Base-by-base conservation (phyloP, 2,888 invertebrate species). In the Pecten maximus region DNA sequence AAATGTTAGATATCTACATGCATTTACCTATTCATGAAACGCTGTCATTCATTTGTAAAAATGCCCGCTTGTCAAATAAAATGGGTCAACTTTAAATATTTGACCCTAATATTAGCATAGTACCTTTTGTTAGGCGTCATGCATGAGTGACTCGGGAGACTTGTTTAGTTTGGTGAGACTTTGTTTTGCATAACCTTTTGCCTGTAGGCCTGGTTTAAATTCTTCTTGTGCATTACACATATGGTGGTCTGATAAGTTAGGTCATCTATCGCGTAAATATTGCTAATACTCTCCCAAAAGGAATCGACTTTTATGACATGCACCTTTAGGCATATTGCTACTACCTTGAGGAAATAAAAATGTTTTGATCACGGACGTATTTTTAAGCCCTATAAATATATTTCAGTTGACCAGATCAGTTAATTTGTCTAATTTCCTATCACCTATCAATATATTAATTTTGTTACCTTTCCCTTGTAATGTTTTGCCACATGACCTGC, bases 61-160 rank as follows among this genome's bases (percentile, higher is more conserved):
- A 28, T 74, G 35, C 74, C 74, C 23, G 35, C 12, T 15, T 23
- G 74, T 74, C 74, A 35, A 54, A 74, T 74, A 74, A 74, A 74
- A 74, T 74, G 35, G 28, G 35, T 35, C 74, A 74, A 35, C 74
- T 74, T 44, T 74, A 74, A 74, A 74, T 74, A 35, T 35, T 74
- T 74, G 74, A 74, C 74, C 74, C 35, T 74, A 35, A 74, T 74
- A 35, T 74, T 74, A 74, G 74, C 35, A 15, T 35, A 74, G 74
- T 35, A 74, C 74, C 74, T 74, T 54, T 74, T 74, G 74, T 74
- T 15, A 28, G 74, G 12, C 12, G 12, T 74, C 74, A 35, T 28
- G 28, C 35, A 74, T 74, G 74, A 74, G 74, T 74, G 74, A 74
- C 12, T 28, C 0, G 74, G 10, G 74, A 54, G 23, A 23, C 19